Evolutionary conservation across 2,113 vertebrate species (phyloP).

Genomic region (Gopherus evgoodei): DNA sequence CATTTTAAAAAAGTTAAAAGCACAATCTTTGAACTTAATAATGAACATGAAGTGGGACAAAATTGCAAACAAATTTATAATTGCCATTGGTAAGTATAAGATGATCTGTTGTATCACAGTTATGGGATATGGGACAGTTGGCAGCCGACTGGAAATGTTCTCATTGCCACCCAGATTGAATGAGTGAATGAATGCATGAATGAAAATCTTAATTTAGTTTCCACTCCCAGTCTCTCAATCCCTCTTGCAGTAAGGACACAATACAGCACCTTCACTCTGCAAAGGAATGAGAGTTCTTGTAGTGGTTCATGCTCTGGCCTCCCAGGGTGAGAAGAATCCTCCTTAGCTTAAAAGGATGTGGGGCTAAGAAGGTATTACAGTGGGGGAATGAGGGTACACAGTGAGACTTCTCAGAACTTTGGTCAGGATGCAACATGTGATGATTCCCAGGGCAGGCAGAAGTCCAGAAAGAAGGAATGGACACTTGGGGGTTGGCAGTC

Average conservation of each 20-base stretch:
- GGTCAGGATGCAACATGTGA: neutral
- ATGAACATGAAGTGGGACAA: neutral
- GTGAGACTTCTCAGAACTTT: neutral
- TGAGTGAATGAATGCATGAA: neutral
- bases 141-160: neutral
- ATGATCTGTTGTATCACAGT: neutral
- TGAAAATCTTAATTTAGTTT: neutral
- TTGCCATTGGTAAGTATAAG: neutral
- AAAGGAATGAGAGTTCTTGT: neutral
- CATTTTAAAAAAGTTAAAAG: neutral
- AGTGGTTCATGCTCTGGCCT: neutral
- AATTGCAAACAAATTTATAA: neutral
- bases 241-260: neutral
- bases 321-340: no score
- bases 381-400: neutral
- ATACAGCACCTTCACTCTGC: fast-evolving
- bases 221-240: neutral
- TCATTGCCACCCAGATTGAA: neutral
- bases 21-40: neutral
- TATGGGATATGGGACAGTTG: neutral
- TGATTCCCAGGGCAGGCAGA: fast-evolving
- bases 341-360: fast-evolving
- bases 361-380: neutral
- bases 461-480: constrained; percentile 27
- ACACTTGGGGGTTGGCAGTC: constrained; percentile 34